A percentile compares a stretch with the other conserved stretches of the same genome.
These are phyloP conservation scores for Glandiceps talaboti DNA, from an alignment of 53 echinoderm and acorn worm genomes.

Conservation along the genomic window DNA sequence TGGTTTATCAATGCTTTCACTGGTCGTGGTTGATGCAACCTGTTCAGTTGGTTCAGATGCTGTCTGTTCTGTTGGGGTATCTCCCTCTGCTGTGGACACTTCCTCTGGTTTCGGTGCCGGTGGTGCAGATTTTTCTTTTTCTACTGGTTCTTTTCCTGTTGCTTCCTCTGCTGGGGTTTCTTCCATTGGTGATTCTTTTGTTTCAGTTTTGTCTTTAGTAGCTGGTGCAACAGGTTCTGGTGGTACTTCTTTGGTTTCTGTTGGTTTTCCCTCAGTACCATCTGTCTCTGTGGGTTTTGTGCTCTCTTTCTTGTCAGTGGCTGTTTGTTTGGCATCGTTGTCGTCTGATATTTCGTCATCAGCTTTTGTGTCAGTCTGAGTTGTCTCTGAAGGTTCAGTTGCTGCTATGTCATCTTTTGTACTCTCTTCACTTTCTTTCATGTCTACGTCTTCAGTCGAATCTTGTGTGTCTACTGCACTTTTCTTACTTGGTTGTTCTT, in stretches of 20 bases:
- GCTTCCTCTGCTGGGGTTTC: conserved; percentile 1
- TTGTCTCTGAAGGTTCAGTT: conserved; percentile 22
- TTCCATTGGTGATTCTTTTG: not conserved
- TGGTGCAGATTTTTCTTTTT: not conserved
- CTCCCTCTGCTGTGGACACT: not conserved
- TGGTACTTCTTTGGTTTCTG: not conserved
- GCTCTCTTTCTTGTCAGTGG: conserved; percentile 3
- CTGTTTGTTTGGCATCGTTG: not conserved
- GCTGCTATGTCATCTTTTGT: conserved; percentile 12
- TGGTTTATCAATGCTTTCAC: too few relatives aligned
- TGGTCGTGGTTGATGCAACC: too few relatives aligned
- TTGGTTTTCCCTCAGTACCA: not conserved
- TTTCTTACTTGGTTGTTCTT: conserved; percentile 31
- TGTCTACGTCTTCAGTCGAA: conserved; percentile 3
- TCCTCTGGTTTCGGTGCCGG: conserved; percentile 4
- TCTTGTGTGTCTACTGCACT: conserved; percentile 19
- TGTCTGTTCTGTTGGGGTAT: not conserved
- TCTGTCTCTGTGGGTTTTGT: not conserved
- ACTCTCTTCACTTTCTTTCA: not conserved
- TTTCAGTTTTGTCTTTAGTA: not conserved
- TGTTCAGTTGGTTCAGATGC: too few relatives aligned
- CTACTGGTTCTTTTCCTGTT: not conserved
- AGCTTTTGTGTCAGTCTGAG: conserved; percentile 16
- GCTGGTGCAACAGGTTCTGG: not conserved
- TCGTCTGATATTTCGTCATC: not conserved